Percentiles rank a stretch among this genome's conserved stretches.
Conservation (phyloP, 2,113 vertebrate genomes). For the Arenaria interpres region DNA sequence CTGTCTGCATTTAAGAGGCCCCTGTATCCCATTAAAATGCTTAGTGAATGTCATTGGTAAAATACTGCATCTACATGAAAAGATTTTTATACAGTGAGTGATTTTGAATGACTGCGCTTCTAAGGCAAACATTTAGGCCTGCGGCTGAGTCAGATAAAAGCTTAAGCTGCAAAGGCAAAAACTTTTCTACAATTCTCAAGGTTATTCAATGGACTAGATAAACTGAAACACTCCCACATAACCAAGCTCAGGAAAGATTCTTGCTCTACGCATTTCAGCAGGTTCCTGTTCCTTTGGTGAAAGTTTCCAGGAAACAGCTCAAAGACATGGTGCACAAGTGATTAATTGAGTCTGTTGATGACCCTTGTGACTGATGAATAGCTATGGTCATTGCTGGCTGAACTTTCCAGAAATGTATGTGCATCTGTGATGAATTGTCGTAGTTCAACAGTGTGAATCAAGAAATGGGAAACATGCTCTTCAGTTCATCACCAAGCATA, state of each 20-base stretch:
- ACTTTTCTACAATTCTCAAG: slow-evolving; percentile 2
- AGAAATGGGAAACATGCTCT: not conserved
- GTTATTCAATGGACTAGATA: slow-evolving; percentile 9
- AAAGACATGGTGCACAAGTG: not conserved
- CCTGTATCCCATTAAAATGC: slow-evolving; percentile 16
- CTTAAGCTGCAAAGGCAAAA: slow-evolving; percentile 6
- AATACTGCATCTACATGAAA: slow-evolving; percentile 12
- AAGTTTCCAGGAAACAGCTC: not conserved
- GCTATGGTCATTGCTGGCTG: not conserved
- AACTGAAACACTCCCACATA: not conserved
- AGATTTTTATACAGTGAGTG: slow-evolving; percentile 20
- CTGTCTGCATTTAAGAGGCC: not conserved
- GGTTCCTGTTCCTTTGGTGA: not conserved
- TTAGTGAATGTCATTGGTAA: not conserved
- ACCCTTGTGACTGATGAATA: not conserved
- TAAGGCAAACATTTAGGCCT: slow-evolving; percentile 32
- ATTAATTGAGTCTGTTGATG: not conserved
- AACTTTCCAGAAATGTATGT: not conserved
- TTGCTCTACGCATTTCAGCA: not conserved
- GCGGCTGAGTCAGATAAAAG: not conserved
- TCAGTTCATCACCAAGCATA: not conserved
- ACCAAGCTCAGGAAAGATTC: not conserved
- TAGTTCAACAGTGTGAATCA: not conserved
- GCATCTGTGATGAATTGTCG: not conserved
- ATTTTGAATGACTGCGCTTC: slow-evolving; percentile 49